Conservation (phyloP, 2,113 vertebrate genomes). For the Gymnorhina tibicen region DNA sequence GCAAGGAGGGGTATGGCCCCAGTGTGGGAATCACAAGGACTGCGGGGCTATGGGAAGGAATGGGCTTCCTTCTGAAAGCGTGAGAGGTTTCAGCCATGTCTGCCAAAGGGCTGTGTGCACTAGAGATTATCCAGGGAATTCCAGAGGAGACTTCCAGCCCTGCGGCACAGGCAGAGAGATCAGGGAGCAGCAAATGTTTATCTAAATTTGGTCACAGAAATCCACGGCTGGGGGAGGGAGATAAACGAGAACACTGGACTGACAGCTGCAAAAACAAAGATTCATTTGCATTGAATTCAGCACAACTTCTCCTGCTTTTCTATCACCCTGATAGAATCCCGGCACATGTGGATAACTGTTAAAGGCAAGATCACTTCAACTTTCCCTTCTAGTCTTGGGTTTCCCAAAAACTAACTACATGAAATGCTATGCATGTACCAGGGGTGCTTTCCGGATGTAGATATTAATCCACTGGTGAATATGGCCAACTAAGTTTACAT, state of each 20-base stretch:
- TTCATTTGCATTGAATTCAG: neutral
- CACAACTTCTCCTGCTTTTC: neutral
- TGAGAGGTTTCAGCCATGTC: neutral
- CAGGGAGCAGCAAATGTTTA: slow-evolving; percentile 13
- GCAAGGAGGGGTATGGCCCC: neutral
- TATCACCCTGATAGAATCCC: neutral
- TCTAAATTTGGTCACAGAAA: slow-evolving; percentile 33
- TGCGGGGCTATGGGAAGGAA: accelerated
- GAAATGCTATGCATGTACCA: neutral
- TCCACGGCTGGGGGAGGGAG: neutral
- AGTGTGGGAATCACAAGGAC: neutral
- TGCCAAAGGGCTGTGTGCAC: neutral
- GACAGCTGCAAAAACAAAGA: slow-evolving; percentile 5
- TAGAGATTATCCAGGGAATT: neutral
- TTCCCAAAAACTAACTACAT: neutral
- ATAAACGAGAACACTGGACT: neutral
- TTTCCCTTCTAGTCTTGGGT: neutral
- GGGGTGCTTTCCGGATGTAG: neutral
- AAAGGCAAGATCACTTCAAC: neutral
- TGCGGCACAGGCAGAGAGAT: neutral
- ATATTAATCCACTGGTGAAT: neutral
- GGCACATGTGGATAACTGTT: neutral
- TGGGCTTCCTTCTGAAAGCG: accelerated
- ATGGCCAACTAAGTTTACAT: neutral
- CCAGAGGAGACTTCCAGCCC: neutral